Conservation (phyloP, 2,888 invertebrate genomes). For the Drosophila rubida region DNA sequence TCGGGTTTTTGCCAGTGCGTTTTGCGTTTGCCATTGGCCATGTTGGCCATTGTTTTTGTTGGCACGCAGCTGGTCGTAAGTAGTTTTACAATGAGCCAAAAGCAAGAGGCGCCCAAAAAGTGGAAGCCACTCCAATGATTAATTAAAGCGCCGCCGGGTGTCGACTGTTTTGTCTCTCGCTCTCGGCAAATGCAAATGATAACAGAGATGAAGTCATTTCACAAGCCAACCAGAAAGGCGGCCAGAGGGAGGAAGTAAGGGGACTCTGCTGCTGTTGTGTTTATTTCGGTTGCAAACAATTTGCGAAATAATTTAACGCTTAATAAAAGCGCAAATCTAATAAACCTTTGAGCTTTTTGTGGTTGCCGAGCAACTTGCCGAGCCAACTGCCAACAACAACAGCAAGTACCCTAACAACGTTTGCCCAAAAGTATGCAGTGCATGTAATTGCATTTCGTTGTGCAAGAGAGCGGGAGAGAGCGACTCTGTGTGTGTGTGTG, state of each 20-base stretch:
- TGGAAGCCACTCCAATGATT: constrained; percentile 70
- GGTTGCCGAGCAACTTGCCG: constrained; percentile 58
- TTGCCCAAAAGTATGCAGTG: constrained; percentile 67
- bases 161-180: constrained; percentile 39
- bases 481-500: constrained; percentile 15
- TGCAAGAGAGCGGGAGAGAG: constrained; percentile 25
- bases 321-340: constrained; percentile 79
- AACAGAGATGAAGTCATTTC: constrained; percentile 70
- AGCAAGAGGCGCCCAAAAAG: constrained; percentile 17
- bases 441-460: constrained; percentile 75
- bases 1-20: constrained; percentile 65
- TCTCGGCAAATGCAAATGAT: constrained; percentile 72
- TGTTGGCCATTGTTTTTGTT: constrained; percentile 32
- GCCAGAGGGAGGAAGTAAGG: background rate
- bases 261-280: constrained; percentile 40
- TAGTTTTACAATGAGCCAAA: constrained; percentile 58
- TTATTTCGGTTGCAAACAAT: constrained; percentile 75
- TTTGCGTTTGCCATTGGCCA: constrained; percentile 37
- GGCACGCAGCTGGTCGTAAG: constrained; percentile 44
- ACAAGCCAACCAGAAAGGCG: background rate
- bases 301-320: constrained; percentile 79
- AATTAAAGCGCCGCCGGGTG: constrained; percentile 75
- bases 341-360: constrained; percentile 80
- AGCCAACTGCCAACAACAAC: constrained; percentile 38
- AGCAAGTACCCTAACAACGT: constrained; percentile 6